Evolutionary conservation across 2,113 vertebrate species (phyloP).

Genomic region (Pyxicephalus adspersus): DNA sequence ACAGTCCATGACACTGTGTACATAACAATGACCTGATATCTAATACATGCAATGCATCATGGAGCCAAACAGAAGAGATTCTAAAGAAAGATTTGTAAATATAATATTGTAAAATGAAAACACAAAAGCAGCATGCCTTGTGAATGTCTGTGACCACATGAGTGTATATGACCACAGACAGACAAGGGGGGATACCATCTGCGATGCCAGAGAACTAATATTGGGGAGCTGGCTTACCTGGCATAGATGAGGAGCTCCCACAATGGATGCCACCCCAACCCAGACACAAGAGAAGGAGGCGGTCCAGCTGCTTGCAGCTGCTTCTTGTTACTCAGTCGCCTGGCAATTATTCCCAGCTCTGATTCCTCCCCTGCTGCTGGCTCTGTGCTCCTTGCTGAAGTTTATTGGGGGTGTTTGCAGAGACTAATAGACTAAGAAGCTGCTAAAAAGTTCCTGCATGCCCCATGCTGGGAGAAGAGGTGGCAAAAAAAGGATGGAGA

Average conservation of each 20-base stretch:
- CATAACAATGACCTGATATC: background rate
- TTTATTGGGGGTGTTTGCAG: background rate
- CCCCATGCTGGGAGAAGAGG: slow-evolving; percentile 38
- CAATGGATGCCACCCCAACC: background rate
- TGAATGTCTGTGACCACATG: background rate
- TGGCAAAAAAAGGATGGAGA: slow-evolving; percentile 11
- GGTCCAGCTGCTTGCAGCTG: slow-evolving; percentile 34
- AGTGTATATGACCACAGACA: background rate
- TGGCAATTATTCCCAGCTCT: slow-evolving; percentile 27
- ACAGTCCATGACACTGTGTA: slow-evolving; percentile 3
- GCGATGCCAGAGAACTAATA: background rate
- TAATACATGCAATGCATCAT: background rate
- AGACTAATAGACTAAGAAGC: slow-evolving; percentile 6
- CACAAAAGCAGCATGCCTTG: no score
- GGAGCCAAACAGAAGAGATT: no score
- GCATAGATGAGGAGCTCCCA: background rate
- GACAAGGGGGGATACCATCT: background rate
- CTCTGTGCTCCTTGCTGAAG: slow-evolving; percentile 19
- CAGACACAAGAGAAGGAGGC: slow-evolving; percentile 11
- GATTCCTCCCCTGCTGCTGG: slow-evolving; percentile 24
- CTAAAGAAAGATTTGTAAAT: no score
- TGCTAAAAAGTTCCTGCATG: slow-evolving; percentile 23
- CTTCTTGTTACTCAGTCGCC: slow-evolving; percentile 40
- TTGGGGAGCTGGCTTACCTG: no score
- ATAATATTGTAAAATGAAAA: no score